Evolutionary conservation across 2,113 vertebrate species (phyloP).

Genomic region (Pavo muticus): DNA sequence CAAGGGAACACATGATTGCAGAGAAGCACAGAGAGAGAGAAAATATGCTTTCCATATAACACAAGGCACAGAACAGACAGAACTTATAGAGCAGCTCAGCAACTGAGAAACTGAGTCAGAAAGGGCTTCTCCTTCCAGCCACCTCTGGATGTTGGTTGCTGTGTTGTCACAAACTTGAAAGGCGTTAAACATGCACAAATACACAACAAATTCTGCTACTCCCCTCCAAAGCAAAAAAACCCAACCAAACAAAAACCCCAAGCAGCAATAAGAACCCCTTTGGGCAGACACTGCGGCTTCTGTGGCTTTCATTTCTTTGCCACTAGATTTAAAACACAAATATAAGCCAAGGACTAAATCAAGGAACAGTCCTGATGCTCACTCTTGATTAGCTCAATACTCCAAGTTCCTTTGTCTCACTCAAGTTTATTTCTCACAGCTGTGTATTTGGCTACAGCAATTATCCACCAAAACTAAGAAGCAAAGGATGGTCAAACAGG

Average conservation of each 20-base stretch:
- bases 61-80: neutral
- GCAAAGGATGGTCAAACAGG: neutral
- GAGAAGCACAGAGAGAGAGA: neutral
- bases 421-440: neutral
- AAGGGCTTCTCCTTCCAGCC: rapidly evolving
- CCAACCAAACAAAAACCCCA: neutral
- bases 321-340: neutral
- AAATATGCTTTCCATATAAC: neutral
- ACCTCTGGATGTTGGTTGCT: neutral
- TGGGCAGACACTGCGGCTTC: neutral
- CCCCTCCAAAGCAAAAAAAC: neutral
- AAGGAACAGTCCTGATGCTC: rapidly evolving
- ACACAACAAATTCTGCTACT: neutral
- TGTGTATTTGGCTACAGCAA: neutral
- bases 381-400: neutral
- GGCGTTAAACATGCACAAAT: no score
- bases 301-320: neutral
- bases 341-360: neutral
- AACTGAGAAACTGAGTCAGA: neutral
- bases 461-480: neutral
- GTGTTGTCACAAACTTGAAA: neutral
- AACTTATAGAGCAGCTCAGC: neutral
- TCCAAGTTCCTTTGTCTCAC: neutral
- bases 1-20: neutral
- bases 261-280: neutral